phyloP scores from a whole-genome alignment of 2,797 vertebrate genomes.

The Microhierax caerulescens region DNA sequence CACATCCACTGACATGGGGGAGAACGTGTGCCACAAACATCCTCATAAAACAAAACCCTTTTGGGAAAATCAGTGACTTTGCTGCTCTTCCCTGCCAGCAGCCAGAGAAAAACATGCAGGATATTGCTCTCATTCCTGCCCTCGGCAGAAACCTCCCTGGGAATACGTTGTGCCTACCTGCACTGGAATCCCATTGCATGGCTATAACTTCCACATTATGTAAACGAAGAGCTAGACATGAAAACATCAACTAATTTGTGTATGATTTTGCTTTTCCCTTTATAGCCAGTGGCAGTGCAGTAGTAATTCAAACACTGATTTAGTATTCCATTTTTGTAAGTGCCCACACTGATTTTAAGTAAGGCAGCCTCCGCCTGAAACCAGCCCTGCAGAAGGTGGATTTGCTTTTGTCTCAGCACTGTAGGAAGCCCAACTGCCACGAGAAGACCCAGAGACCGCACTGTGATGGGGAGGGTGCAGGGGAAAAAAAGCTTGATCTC shows the following conservation, averaged over 20 bases:
- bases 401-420: background rate
- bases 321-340: background rate
- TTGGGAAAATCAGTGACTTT: background rate
- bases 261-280: background rate
- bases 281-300: background rate
- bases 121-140: background rate
- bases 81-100: background rate
- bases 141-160: background rate
- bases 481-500: background rate
- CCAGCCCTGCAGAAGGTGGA: background rate
- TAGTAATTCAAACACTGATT: background rate
- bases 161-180: background rate
- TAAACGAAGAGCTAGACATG: background rate
- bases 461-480: background rate
- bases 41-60: background rate
- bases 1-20: rapidly evolving
- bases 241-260: background rate
- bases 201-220: background rate
- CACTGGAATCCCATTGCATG: background rate
- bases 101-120: background rate
- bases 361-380: background rate
- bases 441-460: background rate
- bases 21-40: rapidly evolving
- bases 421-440: background rate
- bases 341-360: background rate